Evolutionary conservation across 2,797 vertebrate genomes (phyloP), one percentile per base, ranked within the genome.

Genomic region (Amblyopsis hoosieri): DNA sequence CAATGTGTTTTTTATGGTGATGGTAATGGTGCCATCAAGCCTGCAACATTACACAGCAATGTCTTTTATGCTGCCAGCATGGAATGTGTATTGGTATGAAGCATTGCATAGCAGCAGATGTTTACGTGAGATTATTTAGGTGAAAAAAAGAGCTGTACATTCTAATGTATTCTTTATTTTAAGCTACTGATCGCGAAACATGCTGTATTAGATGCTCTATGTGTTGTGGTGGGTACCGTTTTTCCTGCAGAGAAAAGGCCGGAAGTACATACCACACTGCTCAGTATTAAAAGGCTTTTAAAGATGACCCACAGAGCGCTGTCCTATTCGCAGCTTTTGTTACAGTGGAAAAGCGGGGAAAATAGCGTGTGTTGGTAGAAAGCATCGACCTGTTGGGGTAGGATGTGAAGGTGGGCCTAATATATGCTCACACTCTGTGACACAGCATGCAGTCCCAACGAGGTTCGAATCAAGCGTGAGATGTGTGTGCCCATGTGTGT

Each of bases 1-100:
- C 58, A 50, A 15, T 72, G 49, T 62, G 65, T 67, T 82, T 83
- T 67, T 76, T 75, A 77, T 77, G 57, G 72, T 0, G 23, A 75
- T 64, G 33, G 53, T 71, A 60, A 72, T 33, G 15, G 54, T 72
- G 57, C 60, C 48, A 71, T 71, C 61, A 67, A 64, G 68, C 63
- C 45, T n/a, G 50, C 56, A 72, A n/a, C 50, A 50, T 79, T 57
- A 57, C 66, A 63, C 50, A 9, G 46, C 4, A 52, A 47, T 13
- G 37, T 64, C 13, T 71, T 74, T 80, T 48, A 62, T 76, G 54
- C 10, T 52, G 45, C 54, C 65, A 53, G 14, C 14, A 45, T 76
- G 71, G 75, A 59, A 70, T 71, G 74, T 75, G 61, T 57, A 42
- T 49, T 31, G 59, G 58, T 69, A 52, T 23, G 48, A 33, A 51